Evolutionary conservation across 2,888 invertebrate genomes (phyloP), one percentile per base, ranked within the genome.

Genomic region (Didymodactylos carnosus): DNA sequence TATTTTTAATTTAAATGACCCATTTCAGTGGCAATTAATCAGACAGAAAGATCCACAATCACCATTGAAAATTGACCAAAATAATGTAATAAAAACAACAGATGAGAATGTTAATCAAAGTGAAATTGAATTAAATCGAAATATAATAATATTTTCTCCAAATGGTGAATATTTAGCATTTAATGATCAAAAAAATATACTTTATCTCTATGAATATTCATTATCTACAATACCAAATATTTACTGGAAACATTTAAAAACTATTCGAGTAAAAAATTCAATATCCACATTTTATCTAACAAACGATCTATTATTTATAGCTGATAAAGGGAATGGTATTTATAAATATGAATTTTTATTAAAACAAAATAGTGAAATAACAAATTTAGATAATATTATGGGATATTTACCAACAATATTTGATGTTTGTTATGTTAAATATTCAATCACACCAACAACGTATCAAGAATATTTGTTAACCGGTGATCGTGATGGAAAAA

Each of bases 401-500:
- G 93, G 94, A 0, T 94, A 94, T 82, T 84, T 92, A 49, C 92
- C 93, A 77, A 89, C 94, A 85, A 85, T 94, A 0, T 86, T 92
- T 51, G 92, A 93, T 84, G 84, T 92, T 75, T 83, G 83, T 77
- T 78, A 80, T 76, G 39, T 40, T 35, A 25, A 39, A 46, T 8
- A 11, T 29, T 39, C 75, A 16, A 25, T 43, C 49, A 71, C n/a
- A n/a, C 85, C 91, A 78, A 88, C 89, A 0, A 81, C 84, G 25
- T 87, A 90, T 83, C 87, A 87, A 75, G 87, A 87, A 78, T 89
- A 85, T 80, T 84, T 92, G 39, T 87, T 92, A 39, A 91, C 91
- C 0, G 88, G 89, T 77, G 94, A 94, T 81, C 86, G 94, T 78
- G 94, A 94, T 83, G 94, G 94, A 82, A 94, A 94, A 85, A 91